Evolutionary conservation across 1,140 invertebrate species (phyloP), one percentile per base, ranked within the genome.

Genomic region (Hylaeus volcanicus): DNA sequence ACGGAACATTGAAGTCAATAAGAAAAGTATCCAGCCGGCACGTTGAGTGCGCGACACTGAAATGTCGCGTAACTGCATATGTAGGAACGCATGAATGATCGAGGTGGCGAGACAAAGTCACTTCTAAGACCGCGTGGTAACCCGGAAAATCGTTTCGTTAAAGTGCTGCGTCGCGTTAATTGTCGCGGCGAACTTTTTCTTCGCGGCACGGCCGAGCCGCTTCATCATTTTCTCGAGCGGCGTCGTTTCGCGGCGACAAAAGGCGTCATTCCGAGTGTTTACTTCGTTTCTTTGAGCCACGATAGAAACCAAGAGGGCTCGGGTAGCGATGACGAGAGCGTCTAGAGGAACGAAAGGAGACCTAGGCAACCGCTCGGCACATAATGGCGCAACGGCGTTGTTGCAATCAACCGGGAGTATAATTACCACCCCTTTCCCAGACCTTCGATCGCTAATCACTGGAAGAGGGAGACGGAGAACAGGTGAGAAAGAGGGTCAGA

Each of bases 321-420:
- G 48, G 5, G 66, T 55, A 41, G 64, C 64, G 51, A 63, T 39
- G 64, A 41, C 68, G 63, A 71, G 55, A 53, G 15, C 15, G 61
- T n/a, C 41, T 39, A 48, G 64, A 77, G 65, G 41, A 75, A 37
- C 43, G 15, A 58, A 79, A 55, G 48, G 69, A 68, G 74, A 15
- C 48, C 63, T 43, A n/a, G 65, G 60, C 85, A 86, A 86, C 82
- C 81, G 79, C 74, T 41, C 69, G 74, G 74, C 78, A 68, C 68
- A 76, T 84, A 72, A 86, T 82, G 82, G 81, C 61, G 68, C 84
- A 79, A 81, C 81, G 80, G 75, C 88, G 79, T 86, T 85, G 83
- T 81, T 85, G 68, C 78, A 86, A 83, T 87, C 86, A 75, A 73
- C 72, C 77, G 72, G 26, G 48, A 78, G 73, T 72, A 79, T 87